Percentiles rank a stretch among this genome's conserved stretches.
Conservation (phyloP, 2,113 vertebrate genomes). For the Pyxicephalus adspersus region DNA sequence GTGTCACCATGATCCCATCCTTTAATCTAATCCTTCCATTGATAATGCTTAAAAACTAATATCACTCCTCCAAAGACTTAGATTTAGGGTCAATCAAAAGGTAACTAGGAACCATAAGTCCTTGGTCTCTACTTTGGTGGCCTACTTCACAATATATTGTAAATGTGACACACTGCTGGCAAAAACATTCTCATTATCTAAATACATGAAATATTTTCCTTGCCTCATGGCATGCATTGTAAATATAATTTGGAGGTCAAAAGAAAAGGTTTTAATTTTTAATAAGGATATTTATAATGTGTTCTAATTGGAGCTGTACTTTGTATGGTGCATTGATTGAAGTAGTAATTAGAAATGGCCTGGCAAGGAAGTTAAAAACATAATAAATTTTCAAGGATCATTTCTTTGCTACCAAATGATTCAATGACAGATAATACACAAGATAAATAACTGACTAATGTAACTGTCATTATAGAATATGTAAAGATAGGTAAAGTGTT, state of each 20-base stretch:
- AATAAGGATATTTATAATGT: conserved; percentile 40
- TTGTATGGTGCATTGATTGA: conserved; percentile 23
- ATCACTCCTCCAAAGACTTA: too few species aligned
- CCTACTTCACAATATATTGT: too few species aligned
- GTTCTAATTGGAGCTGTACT: conserved; percentile 31
- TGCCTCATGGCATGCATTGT: not conserved
- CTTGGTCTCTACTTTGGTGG: too few species aligned
- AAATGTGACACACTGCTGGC: not conserved
- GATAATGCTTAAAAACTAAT: too few species aligned
- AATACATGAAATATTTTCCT: not conserved
- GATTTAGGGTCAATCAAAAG: too few species aligned
- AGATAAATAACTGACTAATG: not conserved
- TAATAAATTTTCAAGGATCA: conserved; percentile 40
- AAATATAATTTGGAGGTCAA: conserved; percentile 23
- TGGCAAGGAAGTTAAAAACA: conserved; percentile 29
- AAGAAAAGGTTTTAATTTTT: conserved; percentile 22
- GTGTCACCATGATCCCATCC: too few species aligned
- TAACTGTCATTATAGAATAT: not conserved
- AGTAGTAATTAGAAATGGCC: conserved; percentile 45
- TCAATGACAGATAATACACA: conserved; percentile 8
- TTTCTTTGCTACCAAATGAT: conserved; percentile 21
- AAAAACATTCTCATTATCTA: not conserved
- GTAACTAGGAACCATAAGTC: too few species aligned
- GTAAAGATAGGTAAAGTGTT: not conserved
- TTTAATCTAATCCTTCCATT: too few species aligned